A percentile compares a stretch with the other conserved stretches of the same genome.
phyloP scores from a whole-genome alignment of 1,140 invertebrate species.

The Caenorhabditis briggsae region DNA sequence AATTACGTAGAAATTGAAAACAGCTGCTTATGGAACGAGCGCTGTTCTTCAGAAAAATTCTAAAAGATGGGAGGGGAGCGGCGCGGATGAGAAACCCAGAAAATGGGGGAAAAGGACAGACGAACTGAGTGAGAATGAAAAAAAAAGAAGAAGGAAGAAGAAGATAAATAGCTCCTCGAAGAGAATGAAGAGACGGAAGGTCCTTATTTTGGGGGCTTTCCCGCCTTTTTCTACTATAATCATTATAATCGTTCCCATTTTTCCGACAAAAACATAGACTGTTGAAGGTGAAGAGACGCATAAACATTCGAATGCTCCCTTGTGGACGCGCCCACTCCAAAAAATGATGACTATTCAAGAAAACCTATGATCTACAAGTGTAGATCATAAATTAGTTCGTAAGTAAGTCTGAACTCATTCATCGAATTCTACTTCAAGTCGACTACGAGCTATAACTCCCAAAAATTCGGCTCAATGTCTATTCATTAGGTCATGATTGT shows the following conservation, averaged over 20 bases:
- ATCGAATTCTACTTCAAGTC: too few relatives aligned
- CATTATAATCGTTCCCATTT: constrained; percentile 3
- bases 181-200: not conserved
- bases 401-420: too few relatives aligned
- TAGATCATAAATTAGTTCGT: not conserved
- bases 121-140: not conserved
- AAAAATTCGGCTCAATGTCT: too few relatives aligned
- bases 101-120: not conserved
- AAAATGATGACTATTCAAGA: constrained; percentile 45
- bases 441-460: too few relatives aligned
- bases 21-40: not conserved
- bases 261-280: not conserved
- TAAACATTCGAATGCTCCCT: not conserved
- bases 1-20: not conserved
- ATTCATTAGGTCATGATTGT: too few relatives aligned
- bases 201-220: constrained; percentile 2
- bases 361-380: not conserved
- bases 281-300: constrained; percentile 56
- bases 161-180: constrained; percentile 6
- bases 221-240: not conserved
- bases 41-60: not conserved
- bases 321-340: not conserved
- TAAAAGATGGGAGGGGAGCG: not conserved
- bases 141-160: not conserved
- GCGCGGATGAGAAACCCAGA: not conserved